Conservation (phyloP, 2,888 invertebrate genomes). For the Parapristionchus giblindavisi region DNA sequence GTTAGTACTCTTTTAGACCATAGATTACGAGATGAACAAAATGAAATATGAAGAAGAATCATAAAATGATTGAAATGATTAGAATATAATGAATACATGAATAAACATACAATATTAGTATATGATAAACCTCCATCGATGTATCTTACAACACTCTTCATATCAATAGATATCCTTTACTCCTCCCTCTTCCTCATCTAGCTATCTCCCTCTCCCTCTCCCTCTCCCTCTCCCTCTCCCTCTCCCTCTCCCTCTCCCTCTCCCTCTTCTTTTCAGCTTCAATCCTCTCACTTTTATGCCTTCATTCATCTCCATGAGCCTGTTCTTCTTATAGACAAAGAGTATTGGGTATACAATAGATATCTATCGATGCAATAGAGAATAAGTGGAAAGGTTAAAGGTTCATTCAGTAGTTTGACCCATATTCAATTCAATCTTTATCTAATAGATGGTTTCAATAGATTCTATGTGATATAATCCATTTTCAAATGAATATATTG, state of each 20-base stretch:
- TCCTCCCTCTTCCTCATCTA: conserved; percentile 4
- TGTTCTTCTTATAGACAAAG: conserved; percentile 32
- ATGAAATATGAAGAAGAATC: conserved; percentile 2
- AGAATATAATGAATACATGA: not conserved
- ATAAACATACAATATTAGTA: not conserved
- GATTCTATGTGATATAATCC: not conserved
- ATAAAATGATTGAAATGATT: not conserved
- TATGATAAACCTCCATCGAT: too few species aligned
- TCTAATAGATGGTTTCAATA: not conserved
- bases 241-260: conserved; percentile 13
- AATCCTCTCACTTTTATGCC: conserved; percentile 1
- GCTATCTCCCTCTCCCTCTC: conserved; percentile 2
- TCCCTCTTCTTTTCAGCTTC: conserved; percentile 19
- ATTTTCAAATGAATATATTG: not conserved
- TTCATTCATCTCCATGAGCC: too few species aligned
- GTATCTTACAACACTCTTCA: too few species aligned
- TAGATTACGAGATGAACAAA: not conserved
- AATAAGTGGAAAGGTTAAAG: conserved; percentile 15
- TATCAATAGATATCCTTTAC: too few species aligned
- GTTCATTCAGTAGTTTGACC: not conserved
- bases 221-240: conserved; percentile 20
- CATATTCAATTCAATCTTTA: not conserved
- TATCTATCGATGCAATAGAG: not conserved
- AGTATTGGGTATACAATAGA: conserved; percentile 16
- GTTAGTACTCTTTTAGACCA: not conserved